Percentiles rank a stretch among this genome's conserved stretches.
Conservation (phyloP, 1,140 invertebrate species). For the Drosophila littoralis region DNA sequence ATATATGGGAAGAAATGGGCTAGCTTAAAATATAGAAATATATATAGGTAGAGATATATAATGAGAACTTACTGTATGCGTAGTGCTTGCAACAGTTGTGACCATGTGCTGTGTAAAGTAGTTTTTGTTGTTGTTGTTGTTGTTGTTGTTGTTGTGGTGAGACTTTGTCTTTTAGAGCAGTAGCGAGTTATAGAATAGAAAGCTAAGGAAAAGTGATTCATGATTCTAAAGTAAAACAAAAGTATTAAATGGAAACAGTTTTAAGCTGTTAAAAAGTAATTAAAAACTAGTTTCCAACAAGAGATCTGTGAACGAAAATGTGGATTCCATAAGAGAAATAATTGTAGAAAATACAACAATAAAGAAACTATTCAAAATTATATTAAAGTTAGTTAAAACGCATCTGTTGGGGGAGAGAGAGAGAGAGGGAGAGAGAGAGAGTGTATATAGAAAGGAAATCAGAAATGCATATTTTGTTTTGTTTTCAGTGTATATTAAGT, state of each 20-base stretch:
- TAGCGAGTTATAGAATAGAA: neutral
- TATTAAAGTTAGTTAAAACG: neutral
- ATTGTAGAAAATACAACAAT: neutral
- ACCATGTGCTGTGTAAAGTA: slow-evolving; percentile 27
- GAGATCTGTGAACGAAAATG: neutral
- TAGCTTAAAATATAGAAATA: neutral
- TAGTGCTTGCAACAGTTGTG: slow-evolving; percentile 24
- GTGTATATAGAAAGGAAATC: slow-evolving; percentile 41
- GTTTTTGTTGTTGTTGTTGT: slow-evolving; percentile 24
- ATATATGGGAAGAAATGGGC: neutral
- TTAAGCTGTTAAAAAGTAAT: neutral
- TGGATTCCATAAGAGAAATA: neutral
- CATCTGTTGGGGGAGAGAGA: slow-evolving; percentile 9
- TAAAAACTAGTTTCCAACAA: neutral
- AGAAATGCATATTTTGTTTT: slow-evolving; percentile 74
- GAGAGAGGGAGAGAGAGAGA: slow-evolving; percentile 1
- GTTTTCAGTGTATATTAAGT: slow-evolving; percentile 83
- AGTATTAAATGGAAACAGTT: neutral
- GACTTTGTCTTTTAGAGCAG: slow-evolving; percentile 2
- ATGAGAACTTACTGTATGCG: slow-evolving; percentile 55
- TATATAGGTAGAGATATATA: slow-evolving; percentile 8
- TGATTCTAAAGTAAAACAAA: neutral
- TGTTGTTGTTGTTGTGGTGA: slow-evolving; percentile 30
- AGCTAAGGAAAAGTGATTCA: neutral
- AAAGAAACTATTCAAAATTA: neutral